A percentile compares a stretch with the other conserved stretches of the same genome.
phyloP scores from a whole-genome alignment of 2,888 invertebrate species.

The Hyles lineata region DNA sequence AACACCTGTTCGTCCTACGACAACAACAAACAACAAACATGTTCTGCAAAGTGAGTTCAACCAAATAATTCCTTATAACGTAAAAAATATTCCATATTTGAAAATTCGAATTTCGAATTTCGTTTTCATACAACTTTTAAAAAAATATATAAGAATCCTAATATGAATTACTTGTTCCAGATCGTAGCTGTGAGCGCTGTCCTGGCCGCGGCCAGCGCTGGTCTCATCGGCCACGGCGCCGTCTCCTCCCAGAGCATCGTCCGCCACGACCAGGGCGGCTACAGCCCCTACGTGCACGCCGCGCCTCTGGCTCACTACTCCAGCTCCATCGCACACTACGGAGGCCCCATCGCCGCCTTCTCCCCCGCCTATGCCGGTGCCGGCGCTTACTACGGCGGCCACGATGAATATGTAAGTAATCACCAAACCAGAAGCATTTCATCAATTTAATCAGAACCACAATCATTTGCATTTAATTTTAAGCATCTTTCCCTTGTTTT shows the following conservation, averaged over 20 bases:
- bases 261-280: slow-evolving; percentile 44
- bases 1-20: slow-evolving; percentile 41
- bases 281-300: slow-evolving; percentile 37
- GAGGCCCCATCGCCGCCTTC: slow-evolving; percentile 35
- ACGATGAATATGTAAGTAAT: slow-evolving; percentile 45
- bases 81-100: not conserved
- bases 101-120: not conserved
- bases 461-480: no score
- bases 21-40: slow-evolving; percentile 41
- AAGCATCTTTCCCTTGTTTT: no score
- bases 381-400: slow-evolving; percentile 46
- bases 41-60: slow-evolving; percentile 53
- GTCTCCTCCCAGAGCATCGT: slow-evolving; percentile 34
- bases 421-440: no score
- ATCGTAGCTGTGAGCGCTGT: slow-evolving; percentile 54
- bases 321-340: slow-evolving; percentile 38
- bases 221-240: slow-evolving; percentile 46
- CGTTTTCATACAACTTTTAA: not conserved
- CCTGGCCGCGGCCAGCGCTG: slow-evolving; percentile 60
- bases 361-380: slow-evolving; percentile 37
- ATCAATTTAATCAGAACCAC: no score
- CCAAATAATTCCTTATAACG: not conserved
- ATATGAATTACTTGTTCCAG: slow-evolving; percentile 43
- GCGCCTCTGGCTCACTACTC: slow-evolving; percentile 40
- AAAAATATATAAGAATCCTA: not conserved